Conservation (phyloP, 2,113 vertebrate species). For the Epinephelus moara region DNA sequence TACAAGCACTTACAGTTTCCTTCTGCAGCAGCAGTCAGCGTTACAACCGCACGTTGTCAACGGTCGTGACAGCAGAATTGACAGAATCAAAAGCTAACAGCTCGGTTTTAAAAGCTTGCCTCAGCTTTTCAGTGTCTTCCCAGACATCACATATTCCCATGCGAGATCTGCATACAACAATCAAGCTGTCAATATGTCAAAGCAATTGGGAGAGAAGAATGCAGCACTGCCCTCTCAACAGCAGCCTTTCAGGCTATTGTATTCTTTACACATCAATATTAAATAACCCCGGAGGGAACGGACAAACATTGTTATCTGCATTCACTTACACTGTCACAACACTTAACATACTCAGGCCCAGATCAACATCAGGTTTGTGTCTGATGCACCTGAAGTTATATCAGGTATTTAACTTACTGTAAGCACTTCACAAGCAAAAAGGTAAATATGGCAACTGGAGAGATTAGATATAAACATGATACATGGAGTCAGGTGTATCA, state of each 20-base stretch:
- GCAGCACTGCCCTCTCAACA: conserved; percentile 16
- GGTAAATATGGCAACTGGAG: neutral
- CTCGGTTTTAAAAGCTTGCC: conserved; percentile 47
- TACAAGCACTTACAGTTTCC: conserved; percentile 12
- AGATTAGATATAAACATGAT: neutral
- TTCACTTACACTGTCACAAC: conserved; percentile 36
- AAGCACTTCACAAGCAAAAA: neutral
- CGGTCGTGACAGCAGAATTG: conserved; percentile 40
- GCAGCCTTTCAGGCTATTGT: conserved; percentile 34
- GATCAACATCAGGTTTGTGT: neutral
- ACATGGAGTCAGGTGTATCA: neutral
- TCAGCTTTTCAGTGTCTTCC: conserved; percentile 49
- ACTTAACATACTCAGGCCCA: neutral
- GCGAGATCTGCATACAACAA: conserved; percentile 50
- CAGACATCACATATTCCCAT: conserved; percentile 38
- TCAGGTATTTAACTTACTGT: neutral
- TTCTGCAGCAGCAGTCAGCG: conserved; percentile 12
- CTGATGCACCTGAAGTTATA: neutral
- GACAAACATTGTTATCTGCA: conserved; percentile 31
- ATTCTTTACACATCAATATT: conserved; percentile 54
- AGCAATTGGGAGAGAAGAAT: conserved; percentile 9
- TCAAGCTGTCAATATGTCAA: conserved; percentile 68
- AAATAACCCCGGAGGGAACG: conserved; percentile 17
- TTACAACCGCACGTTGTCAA: conserved; percentile 28
- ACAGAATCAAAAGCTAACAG: conserved; percentile 41